phyloP scores from a whole-genome alignment of 2,797 vertebrate genomes.

The Pagetopsis macropterus region DNA sequence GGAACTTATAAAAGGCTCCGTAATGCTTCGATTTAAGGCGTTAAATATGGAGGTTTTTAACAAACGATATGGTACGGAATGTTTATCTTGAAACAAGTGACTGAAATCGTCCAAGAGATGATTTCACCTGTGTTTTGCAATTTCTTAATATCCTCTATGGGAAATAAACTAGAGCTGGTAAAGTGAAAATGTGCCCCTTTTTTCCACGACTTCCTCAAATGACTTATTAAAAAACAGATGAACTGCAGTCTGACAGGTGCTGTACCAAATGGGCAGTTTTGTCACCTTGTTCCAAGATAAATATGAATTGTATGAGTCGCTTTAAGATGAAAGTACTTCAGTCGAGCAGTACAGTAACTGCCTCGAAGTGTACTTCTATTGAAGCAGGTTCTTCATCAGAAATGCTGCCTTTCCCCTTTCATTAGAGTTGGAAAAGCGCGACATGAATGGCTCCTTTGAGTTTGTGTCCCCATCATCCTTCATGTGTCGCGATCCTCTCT shows the following conservation, averaged over 20 bases:
- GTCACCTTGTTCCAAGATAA: background rate
- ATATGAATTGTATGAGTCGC: no score
- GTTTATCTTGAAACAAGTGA: background rate
- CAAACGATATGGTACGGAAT: conserved; percentile 1
- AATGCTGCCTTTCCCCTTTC: conserved; percentile 37
- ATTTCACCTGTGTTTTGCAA: background rate
- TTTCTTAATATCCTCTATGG: background rate
- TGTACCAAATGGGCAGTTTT: conserved; percentile 26
- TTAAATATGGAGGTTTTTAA: background rate
- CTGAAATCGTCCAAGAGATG: background rate
- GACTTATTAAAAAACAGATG: background rate
- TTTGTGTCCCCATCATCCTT: conserved; percentile 30
- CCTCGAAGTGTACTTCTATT: conserved; percentile 29
- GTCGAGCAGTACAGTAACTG: background rate
- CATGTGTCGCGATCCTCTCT: conserved; percentile 22
- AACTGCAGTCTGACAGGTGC: conserved; percentile 18
- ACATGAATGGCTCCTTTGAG: conserved; percentile 23
- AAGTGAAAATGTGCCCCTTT: background rate
- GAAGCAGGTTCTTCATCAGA: conserved; percentile 57
- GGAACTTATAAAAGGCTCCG: background rate
- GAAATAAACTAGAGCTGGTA: conserved; percentile 1
- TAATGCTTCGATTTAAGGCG: background rate
- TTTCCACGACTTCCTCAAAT: background rate
- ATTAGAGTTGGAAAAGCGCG: conserved; percentile 25
- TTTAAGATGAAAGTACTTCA: conserved; percentile 8